phyloP scores from a whole-genome alignment of 2,888 invertebrate species.

The Drosophila meridionalis region DNA sequence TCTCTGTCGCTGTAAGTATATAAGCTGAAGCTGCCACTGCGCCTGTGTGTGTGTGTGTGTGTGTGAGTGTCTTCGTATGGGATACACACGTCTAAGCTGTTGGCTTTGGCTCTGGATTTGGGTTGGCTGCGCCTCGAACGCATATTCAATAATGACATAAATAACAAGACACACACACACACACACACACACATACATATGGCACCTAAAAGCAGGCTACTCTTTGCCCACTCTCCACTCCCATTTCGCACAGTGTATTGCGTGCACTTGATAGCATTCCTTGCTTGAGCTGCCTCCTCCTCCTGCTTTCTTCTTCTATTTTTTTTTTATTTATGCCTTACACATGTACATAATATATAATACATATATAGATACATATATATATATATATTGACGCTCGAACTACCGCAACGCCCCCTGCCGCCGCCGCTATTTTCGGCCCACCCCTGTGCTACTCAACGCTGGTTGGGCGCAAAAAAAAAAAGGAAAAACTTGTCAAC shows the following conservation, averaged over 20 bases:
- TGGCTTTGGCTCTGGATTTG: slow-evolving; percentile 60
- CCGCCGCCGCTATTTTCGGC: not conserved
- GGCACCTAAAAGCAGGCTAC: slow-evolving; percentile 80
- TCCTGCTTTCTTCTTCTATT: not conserved
- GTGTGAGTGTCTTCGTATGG: slow-evolving; percentile 51
- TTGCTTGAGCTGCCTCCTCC: slow-evolving; percentile 16
- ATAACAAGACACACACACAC: slow-evolving; percentile 49
- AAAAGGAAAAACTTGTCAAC: slow-evolving; percentile 72
- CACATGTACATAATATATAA: slow-evolving; percentile 54
- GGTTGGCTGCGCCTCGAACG: slow-evolving; percentile 77
- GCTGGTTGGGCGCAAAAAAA: slow-evolving; percentile 73
- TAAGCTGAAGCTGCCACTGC: slow-evolving; percentile 51
- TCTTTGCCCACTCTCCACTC: slow-evolving; percentile 32
- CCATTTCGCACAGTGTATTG: slow-evolving; percentile 29
- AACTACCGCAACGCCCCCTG: slow-evolving; percentile 10
- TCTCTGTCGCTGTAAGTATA: slow-evolving; percentile 56
- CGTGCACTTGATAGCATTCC: slow-evolving; percentile 74
- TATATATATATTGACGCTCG: slow-evolving; percentile 53
- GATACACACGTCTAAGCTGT: slow-evolving; percentile 66
- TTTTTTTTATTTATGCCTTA: slow-evolving; percentile 38
- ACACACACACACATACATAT: not conserved
- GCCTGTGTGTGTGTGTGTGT: slow-evolving; percentile 14
- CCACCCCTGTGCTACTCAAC: slow-evolving; percentile 44
- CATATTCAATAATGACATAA: slow-evolving; percentile 80
- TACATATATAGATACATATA: slow-evolving; percentile 1